Conservation (phyloP, 2,113 vertebrate species). For the Callaeas wilsoni region DNA sequence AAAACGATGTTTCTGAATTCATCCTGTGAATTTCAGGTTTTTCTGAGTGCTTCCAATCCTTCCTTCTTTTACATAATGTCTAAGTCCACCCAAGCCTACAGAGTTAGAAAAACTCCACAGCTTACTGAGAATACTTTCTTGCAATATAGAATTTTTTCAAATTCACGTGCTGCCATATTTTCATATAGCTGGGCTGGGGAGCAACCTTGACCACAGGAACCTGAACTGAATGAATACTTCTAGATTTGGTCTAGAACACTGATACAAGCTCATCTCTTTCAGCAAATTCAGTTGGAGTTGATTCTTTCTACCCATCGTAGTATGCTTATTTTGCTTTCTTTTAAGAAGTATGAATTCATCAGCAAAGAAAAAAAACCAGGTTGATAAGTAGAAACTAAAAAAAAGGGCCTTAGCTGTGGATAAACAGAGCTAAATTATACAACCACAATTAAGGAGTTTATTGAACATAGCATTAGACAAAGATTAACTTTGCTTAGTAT, state of each 20-base stretch:
- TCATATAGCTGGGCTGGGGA: background rate
- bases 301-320: background rate
- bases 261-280: background rate
- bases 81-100: background rate
- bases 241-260: background rate
- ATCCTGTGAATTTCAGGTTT: background rate
- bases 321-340: background rate
- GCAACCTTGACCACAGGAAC: background rate
- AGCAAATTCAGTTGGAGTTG: background rate
- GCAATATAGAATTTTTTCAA: background rate
- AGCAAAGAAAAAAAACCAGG: background rate
- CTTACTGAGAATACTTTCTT: background rate
- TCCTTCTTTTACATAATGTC: background rate
- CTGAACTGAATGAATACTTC: background rate
- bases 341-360: background rate
- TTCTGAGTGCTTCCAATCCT: background rate
- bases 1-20: background rate
- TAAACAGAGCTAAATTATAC: background rate
- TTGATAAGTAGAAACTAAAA: background rate
- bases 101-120: background rate
- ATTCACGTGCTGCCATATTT: background rate
- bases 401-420: background rate
- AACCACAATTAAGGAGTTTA: background rate
- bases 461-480: background rate
- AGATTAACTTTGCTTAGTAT: background rate